These are phyloP conservation scores for Nannospalax galili DNA, from an alignment of 2,113 vertebrate genomes.

Conservation along the genomic window DNA sequence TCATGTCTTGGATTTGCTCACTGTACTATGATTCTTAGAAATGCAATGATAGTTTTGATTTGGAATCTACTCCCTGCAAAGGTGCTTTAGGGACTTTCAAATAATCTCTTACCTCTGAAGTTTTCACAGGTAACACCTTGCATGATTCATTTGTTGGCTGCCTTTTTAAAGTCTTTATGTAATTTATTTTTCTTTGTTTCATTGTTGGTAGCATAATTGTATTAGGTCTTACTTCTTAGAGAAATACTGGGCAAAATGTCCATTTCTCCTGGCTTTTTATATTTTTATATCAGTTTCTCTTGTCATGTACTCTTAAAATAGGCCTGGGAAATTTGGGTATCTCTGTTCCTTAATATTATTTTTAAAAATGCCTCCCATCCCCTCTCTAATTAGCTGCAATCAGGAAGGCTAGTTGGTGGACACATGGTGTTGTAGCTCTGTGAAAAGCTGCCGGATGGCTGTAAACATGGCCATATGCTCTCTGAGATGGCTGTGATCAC, in stretches of 20 bases:
- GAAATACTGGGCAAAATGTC: slow-evolving; percentile 53
- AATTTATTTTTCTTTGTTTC: not conserved
- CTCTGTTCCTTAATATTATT: slow-evolving; percentile 79
- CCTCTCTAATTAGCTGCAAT: slow-evolving; percentile 87
- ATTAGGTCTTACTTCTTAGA: slow-evolving; percentile 70
- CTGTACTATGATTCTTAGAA: slow-evolving; percentile 58
- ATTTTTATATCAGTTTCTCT: slow-evolving; percentile 72
- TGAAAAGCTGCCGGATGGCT: slow-evolving; percentile 88
- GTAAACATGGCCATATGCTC: slow-evolving; percentile 88
- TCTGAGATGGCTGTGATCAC: slow-evolving; percentile 83
- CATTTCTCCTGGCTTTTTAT: slow-evolving; percentile 1
- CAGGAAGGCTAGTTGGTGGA: slow-evolving; percentile 87
- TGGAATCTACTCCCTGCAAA: slow-evolving; percentile 65
- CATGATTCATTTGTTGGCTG: slow-evolving; percentile 51
- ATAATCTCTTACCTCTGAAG: slow-evolving; percentile 72
- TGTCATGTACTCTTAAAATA: slow-evolving; percentile 76
- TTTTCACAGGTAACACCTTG: slow-evolving; percentile 62
- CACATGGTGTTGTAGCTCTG: slow-evolving; percentile 86
- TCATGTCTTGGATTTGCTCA: slow-evolving; percentile 56
- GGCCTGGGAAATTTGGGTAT: slow-evolving; percentile 78
- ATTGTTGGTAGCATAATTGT: not conserved
- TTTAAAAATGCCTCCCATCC: slow-evolving; percentile 82
- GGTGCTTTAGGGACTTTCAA: slow-evolving; percentile 64
- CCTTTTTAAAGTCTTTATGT: slow-evolving; percentile 45
- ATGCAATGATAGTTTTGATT: slow-evolving; percentile 62